Base-by-base conservation (phyloP, 1,140 invertebrate genomes). In the Battus philenor region DNA sequence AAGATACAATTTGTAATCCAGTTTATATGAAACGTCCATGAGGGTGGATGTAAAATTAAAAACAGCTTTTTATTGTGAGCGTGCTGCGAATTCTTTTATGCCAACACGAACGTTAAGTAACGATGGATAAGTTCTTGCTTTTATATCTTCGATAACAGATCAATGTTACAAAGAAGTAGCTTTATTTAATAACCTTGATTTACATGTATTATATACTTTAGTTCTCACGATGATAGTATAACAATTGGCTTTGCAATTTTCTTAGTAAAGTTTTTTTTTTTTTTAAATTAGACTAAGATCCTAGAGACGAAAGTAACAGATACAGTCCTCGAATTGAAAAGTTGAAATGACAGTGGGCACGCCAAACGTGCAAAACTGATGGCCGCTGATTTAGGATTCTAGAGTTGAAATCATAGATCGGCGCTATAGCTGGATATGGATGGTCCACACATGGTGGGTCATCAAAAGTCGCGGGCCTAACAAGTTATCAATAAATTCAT, bases 1-100 rank as follows among this genome's bases (percentile, higher is more conserved):
- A n/a, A n/a, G n/a, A n/a, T 10, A 2, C 9, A 29, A 10, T 29
- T 9, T 4, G 9, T 10, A 9, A 29, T 33, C 4, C 32, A 11
- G 15, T 5, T 18, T 27, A 8, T 39, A 9, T 17, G 36, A n/a
- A 39, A 16, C 15, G 11, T 1, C 13, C 22, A 9, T 16, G 27
- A 16, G 20, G 7, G 11, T 38, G 11, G 18, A 38, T 13, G 8
- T 9, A 16, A 16, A 39, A 9, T 0, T 26, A 16, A 27, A 39
- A 41, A 29, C 24, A 16, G 13, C 38, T 41, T 41, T 29, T 41
- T 41, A 41, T 30, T 29, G 13, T 41, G 4, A 41, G 24, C 26
- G 8, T 10, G 26, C 38, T 41, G 18, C 9, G 38, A 18, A 41
- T 41, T 29, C 26, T 13, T 41, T 41, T 29, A 17, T 17, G 12